Evolutionary conservation across 92 coral and sea anemone species (phyloP), one percentile per base, ranked within the genome.

Genomic region (Ricordea florida): DNA sequence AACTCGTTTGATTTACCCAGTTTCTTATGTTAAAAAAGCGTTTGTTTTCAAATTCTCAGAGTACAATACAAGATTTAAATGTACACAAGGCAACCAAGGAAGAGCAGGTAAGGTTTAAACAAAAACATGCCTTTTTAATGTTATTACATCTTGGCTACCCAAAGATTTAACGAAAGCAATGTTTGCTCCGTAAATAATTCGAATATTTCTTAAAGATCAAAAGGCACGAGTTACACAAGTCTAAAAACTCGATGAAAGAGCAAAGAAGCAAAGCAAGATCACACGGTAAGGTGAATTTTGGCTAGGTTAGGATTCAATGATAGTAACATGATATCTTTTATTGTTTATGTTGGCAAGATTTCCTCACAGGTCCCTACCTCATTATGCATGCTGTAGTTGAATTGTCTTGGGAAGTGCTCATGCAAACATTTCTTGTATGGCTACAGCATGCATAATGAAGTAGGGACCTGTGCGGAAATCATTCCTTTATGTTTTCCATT

Each of bases 51-150:
- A 30, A 33, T 16, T 24, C 67, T 15, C 60, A 93, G 98, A 81
- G 48, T 23, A 80, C 98, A 23, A 81, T 91, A 10, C 76, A 79
- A 10, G 94, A 93, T 57, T 62, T 93, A 25, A 79, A 75, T 35
- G 98, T 87, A n/a, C 82, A 84, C 84, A 93, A 81, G 72, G 85
- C 97, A 4, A 80, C 96, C 9, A 85, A 87, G 59, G 93, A 87
- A 26, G 98, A 93, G 57, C 83, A 89, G 96, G 97, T 93, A 32
- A 10, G 5, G n/a, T n/a, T n/a, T n/a, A n/a, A n/a, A n/a, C n/a
- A n/a, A n/a, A n/a, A n/a, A n/a, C n/a, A n/a, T n/a, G n/a, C n/a
- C n/a, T n/a, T n/a, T n/a, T n/a, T n/a, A n/a, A n/a, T n/a, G n/a
- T n/a, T n/a, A n/a, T n/a, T n/a, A n/a, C n/a, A n/a, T n/a, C n/a